Percentiles rank a stretch among this genome's conserved stretches.
These are phyloP conservation scores for Poeciliopsis presidionis DNA, from an alignment of 2,797 vertebrate species.

Conservation along the genomic window DNA sequence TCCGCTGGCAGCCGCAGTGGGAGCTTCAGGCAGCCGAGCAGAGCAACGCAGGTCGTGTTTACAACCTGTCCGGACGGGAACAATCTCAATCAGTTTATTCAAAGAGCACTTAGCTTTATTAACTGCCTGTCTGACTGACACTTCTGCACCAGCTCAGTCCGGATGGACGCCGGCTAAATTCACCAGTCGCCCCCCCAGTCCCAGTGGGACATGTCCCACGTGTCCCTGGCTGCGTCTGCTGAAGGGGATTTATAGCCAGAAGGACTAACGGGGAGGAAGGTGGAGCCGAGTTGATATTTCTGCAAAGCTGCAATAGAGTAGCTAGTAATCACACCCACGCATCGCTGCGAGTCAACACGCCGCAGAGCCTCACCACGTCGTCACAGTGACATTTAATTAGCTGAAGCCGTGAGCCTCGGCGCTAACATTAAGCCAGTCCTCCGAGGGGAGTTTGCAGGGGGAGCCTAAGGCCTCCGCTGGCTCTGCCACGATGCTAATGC, in stretches of 20 bases:
- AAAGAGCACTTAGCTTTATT: slow-evolving; percentile 40
- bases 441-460: slow-evolving; percentile 7
- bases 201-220: background rate
- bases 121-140: slow-evolving; percentile 31
- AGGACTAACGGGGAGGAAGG: slow-evolving; percentile 10
- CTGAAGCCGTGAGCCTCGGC: slow-evolving; percentile 25
- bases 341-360: background rate
- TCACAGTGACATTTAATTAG: slow-evolving; percentile 67
- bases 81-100: slow-evolving; percentile 15
- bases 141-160: background rate
- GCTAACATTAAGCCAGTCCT: slow-evolving; percentile 60
- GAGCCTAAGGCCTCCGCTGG: slow-evolving; percentile 13
- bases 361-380: slow-evolving; percentile 24
- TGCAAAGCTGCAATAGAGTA: slow-evolving; percentile 9
- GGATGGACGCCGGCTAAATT: background rate
- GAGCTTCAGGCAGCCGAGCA: slow-evolving; percentile 14
- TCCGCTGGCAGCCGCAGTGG: slow-evolving; percentile 21
- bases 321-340: slow-evolving; percentile 5
- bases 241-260: slow-evolving; percentile 30
- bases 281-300: slow-evolving; percentile 15
- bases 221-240: slow-evolving; percentile 19
- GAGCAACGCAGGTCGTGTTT: slow-evolving; percentile 9
- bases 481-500: slow-evolving; percentile 49
- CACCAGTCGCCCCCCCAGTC: background rate
- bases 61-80: slow-evolving; percentile 12